Percentiles rank a stretch among this genome's conserved stretches.
Evolutionary conservation across 2,888 invertebrate species (phyloP).

Genomic region (Chironomus tentans): DNA sequence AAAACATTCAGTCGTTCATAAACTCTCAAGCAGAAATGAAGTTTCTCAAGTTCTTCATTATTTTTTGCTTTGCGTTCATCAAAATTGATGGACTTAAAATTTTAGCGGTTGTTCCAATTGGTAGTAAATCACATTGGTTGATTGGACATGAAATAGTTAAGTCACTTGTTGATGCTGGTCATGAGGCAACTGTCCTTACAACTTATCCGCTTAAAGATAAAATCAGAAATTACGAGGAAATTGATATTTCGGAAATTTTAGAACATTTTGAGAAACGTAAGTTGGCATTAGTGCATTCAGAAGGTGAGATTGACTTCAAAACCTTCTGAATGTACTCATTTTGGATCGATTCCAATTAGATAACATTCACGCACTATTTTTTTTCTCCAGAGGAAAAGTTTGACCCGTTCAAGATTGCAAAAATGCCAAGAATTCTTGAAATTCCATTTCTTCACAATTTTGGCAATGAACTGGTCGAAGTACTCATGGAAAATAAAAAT

Average conservation of each 20-base stretch:
- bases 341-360: too few species aligned
- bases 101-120: not conserved
- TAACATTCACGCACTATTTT: too few species aligned
- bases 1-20: too few species aligned
- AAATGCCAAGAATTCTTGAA: too few species aligned
- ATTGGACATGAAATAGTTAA: slow-evolving; percentile 37
- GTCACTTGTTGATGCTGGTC: slow-evolving; percentile 35
- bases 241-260: slow-evolving; percentile 12
- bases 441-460: slow-evolving; percentile 29
- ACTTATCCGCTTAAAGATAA: slow-evolving; percentile 27
- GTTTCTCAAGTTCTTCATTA: not conserved
- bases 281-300: not conserved
- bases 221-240: slow-evolving; percentile 29
- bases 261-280: not conserved
- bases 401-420: too few species aligned
- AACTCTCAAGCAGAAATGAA: not conserved
- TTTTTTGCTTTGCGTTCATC: not conserved
- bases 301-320: too few species aligned
- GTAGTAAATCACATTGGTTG: slow-evolving; percentile 32
- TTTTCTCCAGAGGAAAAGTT: not conserved
- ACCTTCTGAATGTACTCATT: too few species aligned
- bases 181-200: slow-evolving; percentile 29
- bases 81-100: not conserved
- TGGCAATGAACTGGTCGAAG: slow-evolving; percentile 33
- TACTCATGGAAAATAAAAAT: slow-evolving; percentile 31